Evolutionary conservation across 2,113 vertebrate species (phyloP).

Genomic region (Toxostoma redivivum): DNA sequence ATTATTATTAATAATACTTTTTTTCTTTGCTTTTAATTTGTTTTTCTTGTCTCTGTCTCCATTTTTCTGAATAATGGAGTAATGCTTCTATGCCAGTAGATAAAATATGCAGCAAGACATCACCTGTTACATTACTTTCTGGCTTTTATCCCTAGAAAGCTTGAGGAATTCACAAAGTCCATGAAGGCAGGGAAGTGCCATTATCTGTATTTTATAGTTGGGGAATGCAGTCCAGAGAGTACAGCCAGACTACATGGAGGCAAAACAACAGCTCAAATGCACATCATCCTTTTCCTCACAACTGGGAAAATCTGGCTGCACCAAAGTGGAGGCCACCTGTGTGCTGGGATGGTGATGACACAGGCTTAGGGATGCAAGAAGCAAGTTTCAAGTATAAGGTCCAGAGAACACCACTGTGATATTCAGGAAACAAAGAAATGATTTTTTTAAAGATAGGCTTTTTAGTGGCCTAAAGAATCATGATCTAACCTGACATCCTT

Average conservation of each 20-base stretch:
- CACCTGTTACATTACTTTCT: slow-evolving; percentile 4
- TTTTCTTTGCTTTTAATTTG: slow-evolving; percentile 24
- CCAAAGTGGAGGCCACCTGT: not conserved
- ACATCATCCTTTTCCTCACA: not conserved
- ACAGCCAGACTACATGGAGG: not conserved
- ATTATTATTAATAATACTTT: slow-evolving; percentile 19
- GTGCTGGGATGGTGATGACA: not conserved
- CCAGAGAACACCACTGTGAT: not conserved
- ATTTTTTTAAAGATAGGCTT: not conserved
- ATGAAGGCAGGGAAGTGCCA: not conserved
- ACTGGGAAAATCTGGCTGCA: not conserved
- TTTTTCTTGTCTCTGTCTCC: not conserved
- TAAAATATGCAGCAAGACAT: slow-evolving; percentile 35
- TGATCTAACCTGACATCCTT: not conserved
- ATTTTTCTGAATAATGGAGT: slow-evolving; percentile 32
- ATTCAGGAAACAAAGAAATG: not conserved
- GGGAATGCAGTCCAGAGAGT: not conserved
- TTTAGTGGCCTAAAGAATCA: not conserved
- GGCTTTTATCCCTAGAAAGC: slow-evolving; percentile 29
- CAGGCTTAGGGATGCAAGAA: not conserved
- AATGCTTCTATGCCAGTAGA: slow-evolving; percentile 5
- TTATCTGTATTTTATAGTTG: not conserved
- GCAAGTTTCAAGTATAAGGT: not conserved
- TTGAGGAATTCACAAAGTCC: not conserved
- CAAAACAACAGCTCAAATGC: not conserved